phyloP scores from a whole-genome alignment of 2,113 vertebrate genomes.

The Nothoprocta perdicaria region DNA sequence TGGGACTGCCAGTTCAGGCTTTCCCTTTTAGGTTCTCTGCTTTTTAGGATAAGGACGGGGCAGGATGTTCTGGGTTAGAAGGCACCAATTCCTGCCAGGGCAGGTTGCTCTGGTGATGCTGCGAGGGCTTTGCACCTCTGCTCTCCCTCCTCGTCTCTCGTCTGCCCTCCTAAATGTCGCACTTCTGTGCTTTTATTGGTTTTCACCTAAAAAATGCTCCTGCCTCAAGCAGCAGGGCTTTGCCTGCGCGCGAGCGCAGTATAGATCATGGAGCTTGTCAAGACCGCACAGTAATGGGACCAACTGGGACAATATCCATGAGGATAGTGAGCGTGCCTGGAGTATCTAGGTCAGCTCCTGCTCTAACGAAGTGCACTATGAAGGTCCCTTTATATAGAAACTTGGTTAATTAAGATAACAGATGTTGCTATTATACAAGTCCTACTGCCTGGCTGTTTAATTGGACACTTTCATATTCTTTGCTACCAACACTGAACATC shows the following conservation, averaged over 20 bases:
- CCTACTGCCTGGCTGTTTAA: slow-evolving; percentile 66
- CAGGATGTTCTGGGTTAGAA: neutral
- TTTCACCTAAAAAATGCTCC: neutral
- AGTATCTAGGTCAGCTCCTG: slow-evolving; percentile 71
- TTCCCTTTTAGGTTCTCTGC: fast-evolving
- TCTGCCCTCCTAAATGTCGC: no score
- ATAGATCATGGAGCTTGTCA: slow-evolving; percentile 56
- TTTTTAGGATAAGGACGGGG: neutral
- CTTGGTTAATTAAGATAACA: slow-evolving; percentile 79
- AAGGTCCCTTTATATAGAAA: slow-evolving; percentile 48
- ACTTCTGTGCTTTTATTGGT: neutral
- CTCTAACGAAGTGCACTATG: slow-evolving; percentile 28
- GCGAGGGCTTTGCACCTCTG: no score
- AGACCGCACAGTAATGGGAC: slow-evolving; percentile 51
- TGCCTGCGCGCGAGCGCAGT: neutral
- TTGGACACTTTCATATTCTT: slow-evolving; percentile 72
- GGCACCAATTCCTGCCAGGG: neutral
- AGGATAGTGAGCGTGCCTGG: slow-evolving; percentile 12
- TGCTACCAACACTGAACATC: slow-evolving; percentile 53
- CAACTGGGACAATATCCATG: slow-evolving; percentile 61
- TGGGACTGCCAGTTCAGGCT: neutral
- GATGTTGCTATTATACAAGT: slow-evolving; percentile 67
- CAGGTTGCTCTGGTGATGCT: no score
- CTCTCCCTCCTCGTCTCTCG: no score
- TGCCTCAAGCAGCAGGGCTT: neutral